A percentile compares a stretch with the other conserved stretches of the same genome.
Conservation (phyloP, 2,888 invertebrate species). For the Phyto melanocephala region DNA sequence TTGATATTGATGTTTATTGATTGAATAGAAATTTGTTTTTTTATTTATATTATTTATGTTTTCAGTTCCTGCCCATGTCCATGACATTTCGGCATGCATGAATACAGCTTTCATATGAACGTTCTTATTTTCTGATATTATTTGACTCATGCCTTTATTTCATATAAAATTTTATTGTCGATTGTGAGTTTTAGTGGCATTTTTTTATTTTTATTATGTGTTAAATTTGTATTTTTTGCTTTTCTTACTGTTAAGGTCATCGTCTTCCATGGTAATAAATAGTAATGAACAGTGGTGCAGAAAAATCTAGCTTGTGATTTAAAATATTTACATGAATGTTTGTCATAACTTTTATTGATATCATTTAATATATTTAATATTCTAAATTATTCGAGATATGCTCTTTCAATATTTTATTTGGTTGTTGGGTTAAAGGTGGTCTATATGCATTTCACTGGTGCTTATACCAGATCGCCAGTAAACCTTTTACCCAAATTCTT, state of each 20-base stretch:
- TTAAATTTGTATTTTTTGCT: background rate
- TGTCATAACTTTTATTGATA: too few relatives aligned
- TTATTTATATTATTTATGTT: background rate
- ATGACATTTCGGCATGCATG: slow-evolving; percentile 41
- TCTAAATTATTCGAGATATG: too few relatives aligned
- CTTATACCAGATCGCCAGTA: too few relatives aligned
- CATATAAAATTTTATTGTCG: slow-evolving; percentile 27
- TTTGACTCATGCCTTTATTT: slow-evolving; percentile 21
- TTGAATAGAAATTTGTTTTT: slow-evolving; percentile 16
- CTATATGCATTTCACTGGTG: too few relatives aligned
- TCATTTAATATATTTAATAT: too few relatives aligned
- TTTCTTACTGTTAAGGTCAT: slow-evolving; percentile 47
- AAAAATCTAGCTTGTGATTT: too few relatives aligned
- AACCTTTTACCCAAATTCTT: too few relatives aligned
- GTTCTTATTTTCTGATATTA: slow-evolving; percentile 11
- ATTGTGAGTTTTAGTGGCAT: slow-evolving; percentile 18
- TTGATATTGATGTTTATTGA: slow-evolving; percentile 34
- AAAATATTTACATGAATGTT: too few relatives aligned
- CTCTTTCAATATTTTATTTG: too few relatives aligned
- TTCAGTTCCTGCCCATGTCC: slow-evolving; percentile 19
- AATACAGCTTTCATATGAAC: slow-evolving; percentile 20
- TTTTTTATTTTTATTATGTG: slow-evolving; percentile 8
- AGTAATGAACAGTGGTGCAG: background rate
- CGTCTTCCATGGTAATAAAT: slow-evolving; percentile 29
- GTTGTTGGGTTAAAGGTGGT: too few relatives aligned